Conservation (phyloP, 1,140 invertebrate species). For the Thalassaphorura encarpata region DNA sequence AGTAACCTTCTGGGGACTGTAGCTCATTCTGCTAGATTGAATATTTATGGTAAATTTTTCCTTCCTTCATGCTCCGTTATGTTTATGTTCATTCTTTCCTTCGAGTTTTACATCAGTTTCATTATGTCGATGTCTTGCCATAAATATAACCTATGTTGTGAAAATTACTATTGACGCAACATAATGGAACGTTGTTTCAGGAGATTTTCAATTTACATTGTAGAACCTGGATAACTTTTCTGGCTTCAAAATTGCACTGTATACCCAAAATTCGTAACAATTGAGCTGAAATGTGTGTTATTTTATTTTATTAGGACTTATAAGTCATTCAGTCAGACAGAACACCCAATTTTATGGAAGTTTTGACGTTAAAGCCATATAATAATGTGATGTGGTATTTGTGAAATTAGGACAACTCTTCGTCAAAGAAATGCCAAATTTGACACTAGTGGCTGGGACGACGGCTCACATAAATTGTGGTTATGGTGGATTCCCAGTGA, state of each 20-base stretch:
- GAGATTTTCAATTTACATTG: too few species aligned
- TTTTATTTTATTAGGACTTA: not conserved
- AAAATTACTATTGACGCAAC: too few species aligned
- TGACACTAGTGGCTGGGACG: conserved; percentile 14
- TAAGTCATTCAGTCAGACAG: not conserved
- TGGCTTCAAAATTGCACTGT: too few species aligned
- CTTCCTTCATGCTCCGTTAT: too few species aligned
- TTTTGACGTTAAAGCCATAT: not conserved
- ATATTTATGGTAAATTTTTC: conserved; percentile 42
- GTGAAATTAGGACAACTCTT: conserved; percentile 20
- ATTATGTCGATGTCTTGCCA: not conserved
- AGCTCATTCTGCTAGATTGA: conserved; percentile 36
- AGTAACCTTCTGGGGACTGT: conserved; percentile 36
- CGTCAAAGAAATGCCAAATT: conserved; percentile 20
- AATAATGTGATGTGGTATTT: conserved; percentile 1
- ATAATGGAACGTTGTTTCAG: too few species aligned
- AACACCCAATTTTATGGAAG: not conserved
- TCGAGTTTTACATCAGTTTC: not conserved
- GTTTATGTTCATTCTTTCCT: not conserved
- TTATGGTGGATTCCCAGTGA: conserved; percentile 26
- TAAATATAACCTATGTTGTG: not conserved
- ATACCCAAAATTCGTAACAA: too few species aligned
- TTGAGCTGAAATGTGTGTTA: too few species aligned
- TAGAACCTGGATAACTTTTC: too few species aligned
- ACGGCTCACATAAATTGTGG: conserved; percentile 17